Evolutionary conservation across 2,888 invertebrate species (phyloP).

Genomic region (Sabatieria punctata): DNA sequence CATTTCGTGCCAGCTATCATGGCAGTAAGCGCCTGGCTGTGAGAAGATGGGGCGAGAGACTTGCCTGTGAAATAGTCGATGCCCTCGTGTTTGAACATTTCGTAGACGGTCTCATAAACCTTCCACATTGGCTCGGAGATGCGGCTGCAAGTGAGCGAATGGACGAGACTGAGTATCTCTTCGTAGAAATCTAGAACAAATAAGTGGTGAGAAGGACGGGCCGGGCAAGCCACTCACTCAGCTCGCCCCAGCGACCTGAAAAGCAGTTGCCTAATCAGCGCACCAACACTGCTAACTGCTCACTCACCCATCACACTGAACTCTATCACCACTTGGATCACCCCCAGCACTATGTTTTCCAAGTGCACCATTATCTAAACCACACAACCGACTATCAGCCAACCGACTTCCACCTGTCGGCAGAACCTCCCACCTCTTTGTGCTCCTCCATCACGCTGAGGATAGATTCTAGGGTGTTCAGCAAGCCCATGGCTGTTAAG

Average conservation of each 20-base stretch:
- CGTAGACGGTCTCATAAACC: slow-evolving; percentile 65
- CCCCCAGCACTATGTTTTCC: slow-evolving; percentile 76
- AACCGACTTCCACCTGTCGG: neutral
- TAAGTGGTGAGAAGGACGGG: neutral
- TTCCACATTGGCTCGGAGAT: slow-evolving; percentile 93
- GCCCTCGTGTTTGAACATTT: slow-evolving; percentile 79
- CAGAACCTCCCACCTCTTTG: slow-evolving; percentile 21
- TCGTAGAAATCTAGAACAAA: slow-evolving; percentile 71
- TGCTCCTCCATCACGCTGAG: slow-evolving; percentile 61
- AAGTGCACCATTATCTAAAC: slow-evolving; percentile 62
- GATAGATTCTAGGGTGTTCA: slow-evolving; percentile 87
- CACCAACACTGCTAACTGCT: slow-evolving; percentile 14
- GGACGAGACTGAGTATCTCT: slow-evolving; percentile 78
- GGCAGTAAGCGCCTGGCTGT: neutral
- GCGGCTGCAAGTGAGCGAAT: slow-evolving; percentile 67
- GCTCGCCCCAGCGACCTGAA: slow-evolving; percentile 1
- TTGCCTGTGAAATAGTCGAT: slow-evolving; percentile 63
- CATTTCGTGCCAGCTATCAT: neutral
- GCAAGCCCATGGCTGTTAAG: slow-evolving; percentile 84
- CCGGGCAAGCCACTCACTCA: neutral
- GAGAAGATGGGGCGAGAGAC: slow-evolving; percentile 5
- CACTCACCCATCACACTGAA: slow-evolving; percentile 60
- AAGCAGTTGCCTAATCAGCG: neutral
- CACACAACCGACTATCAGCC: slow-evolving; percentile 16
- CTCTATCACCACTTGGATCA: slow-evolving; percentile 47